Evolutionary conservation across 2,113 vertebrate species (phyloP).

Genomic region (Lagenorhynchus albirostris): DNA sequence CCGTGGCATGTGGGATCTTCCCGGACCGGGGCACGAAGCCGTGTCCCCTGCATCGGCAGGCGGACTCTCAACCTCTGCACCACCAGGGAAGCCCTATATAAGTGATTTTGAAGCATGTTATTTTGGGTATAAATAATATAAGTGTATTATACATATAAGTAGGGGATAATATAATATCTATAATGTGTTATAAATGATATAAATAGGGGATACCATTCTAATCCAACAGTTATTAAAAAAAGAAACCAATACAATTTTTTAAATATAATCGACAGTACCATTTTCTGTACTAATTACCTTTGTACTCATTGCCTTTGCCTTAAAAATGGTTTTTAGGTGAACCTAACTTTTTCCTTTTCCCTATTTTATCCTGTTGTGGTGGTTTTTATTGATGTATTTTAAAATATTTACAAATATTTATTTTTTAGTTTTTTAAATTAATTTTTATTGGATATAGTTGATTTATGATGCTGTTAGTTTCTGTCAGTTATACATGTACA

Average conservation of each 20-base stretch:
- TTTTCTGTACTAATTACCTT: too few species aligned
- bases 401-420: not conserved
- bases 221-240: not conserved
- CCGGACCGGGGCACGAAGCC: too few species aligned
- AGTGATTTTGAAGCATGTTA: not conserved
- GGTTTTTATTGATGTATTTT: not conserved
- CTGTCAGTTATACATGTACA: too few species aligned
- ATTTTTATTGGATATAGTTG: too few species aligned
- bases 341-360: not conserved
- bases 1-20: too few species aligned
- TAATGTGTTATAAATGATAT: not conserved
- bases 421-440: too few species aligned
- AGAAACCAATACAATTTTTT: not conserved
- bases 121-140: constrained; percentile 8
- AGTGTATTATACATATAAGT: not conserved
- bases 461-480: too few species aligned
- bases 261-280: not conserved
- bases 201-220: not conserved
- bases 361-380: not conserved
- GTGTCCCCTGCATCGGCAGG: too few species aligned
- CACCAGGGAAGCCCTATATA: not conserved
- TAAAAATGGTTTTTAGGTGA: not conserved
- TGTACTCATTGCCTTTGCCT: not conserved
- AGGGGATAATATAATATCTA: not conserved
- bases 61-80: too few species aligned